Conservation (phyloP, 2,888 invertebrate species). For the Erannis defoliaria region DNA sequence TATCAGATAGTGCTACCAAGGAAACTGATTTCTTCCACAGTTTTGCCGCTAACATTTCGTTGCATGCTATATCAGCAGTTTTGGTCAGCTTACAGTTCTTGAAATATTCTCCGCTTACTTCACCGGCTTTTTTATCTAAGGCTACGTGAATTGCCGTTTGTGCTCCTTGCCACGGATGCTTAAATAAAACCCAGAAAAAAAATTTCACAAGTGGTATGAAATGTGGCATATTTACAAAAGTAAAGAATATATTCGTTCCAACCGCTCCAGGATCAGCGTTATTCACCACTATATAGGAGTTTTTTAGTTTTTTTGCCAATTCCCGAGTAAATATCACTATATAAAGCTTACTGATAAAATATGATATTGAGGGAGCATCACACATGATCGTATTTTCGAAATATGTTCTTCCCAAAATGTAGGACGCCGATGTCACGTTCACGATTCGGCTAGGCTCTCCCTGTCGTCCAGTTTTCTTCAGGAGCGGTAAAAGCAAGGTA, state of each 20-base stretch:
- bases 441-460: slow-evolving; percentile 90
- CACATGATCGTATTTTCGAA: slow-evolving; percentile 77
- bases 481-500: slow-evolving; percentile 92
- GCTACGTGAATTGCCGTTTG: slow-evolving; percentile 91
- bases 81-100: slow-evolving; percentile 88
- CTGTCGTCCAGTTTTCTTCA: slow-evolving; percentile 83
- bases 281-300: slow-evolving; percentile 90
- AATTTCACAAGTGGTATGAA: slow-evolving; percentile 74
- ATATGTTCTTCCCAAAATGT: slow-evolving; percentile 88
- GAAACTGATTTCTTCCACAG: slow-evolving; percentile 92
- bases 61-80: slow-evolving; percentile 84
- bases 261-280: slow-evolving; percentile 94
- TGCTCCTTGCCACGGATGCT: slow-evolving; percentile 90
- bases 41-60: slow-evolving; percentile 88
- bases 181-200: slow-evolving; percentile 84
- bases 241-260: slow-evolving; percentile 90
- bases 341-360: slow-evolving; percentile 89
- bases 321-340: slow-evolving; percentile 90
- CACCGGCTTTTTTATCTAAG: slow-evolving; percentile 88
- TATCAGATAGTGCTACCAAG: slow-evolving; percentile 86
- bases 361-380: background rate
- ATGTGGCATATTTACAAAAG: background rate
- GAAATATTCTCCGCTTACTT: slow-evolving; percentile 90
- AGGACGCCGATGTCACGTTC: slow-evolving; percentile 90
- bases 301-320: slow-evolving; percentile 87